Evolutionary conservation across 2,888 invertebrate genomes (phyloP).

Genomic region (Rhamnusium bicolor): DNA sequence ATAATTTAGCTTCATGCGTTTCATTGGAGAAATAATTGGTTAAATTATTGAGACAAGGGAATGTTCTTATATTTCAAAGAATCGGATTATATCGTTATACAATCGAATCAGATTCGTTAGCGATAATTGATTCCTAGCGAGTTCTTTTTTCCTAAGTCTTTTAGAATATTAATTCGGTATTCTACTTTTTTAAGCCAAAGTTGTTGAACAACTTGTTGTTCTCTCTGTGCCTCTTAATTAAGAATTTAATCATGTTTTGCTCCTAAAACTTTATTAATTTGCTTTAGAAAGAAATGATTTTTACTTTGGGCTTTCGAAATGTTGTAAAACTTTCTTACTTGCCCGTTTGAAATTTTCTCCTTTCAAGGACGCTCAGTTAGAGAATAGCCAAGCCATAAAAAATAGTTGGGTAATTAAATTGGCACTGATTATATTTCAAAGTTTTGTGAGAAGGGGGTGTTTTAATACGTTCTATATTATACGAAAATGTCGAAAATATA

Average conservation of each 20-base stretch:
- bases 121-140: constrained; percentile 26
- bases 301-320: constrained; percentile 20
- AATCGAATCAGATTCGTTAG: constrained; percentile 26
- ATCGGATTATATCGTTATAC: not conserved
- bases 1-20: too few relatives aligned
- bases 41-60: not conserved
- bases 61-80: not conserved
- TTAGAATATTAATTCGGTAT: constrained; percentile 32
- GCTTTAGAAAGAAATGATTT: constrained; percentile 29
- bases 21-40: not conserved
- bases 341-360: not conserved
- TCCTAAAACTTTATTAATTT: constrained; percentile 44
- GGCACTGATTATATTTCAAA: too few relatives aligned
- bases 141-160: not conserved
- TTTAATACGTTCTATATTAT: not conserved
- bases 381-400: not conserved
- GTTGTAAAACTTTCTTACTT: constrained; percentile 8
- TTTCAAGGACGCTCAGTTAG: not conserved
- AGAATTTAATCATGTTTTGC: constrained; percentile 40
- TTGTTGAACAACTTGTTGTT: constrained; percentile 34
- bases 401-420: not conserved
- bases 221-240: constrained; percentile 36
- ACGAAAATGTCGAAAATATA: too few relatives aligned
- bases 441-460: not conserved
- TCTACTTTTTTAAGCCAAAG: constrained; percentile 26